Evolutionary conservation across 2,797 vertebrate genomes (phyloP), one percentile per base, ranked within the genome.

Genomic region (Lithobates sylvaticus): DNA sequence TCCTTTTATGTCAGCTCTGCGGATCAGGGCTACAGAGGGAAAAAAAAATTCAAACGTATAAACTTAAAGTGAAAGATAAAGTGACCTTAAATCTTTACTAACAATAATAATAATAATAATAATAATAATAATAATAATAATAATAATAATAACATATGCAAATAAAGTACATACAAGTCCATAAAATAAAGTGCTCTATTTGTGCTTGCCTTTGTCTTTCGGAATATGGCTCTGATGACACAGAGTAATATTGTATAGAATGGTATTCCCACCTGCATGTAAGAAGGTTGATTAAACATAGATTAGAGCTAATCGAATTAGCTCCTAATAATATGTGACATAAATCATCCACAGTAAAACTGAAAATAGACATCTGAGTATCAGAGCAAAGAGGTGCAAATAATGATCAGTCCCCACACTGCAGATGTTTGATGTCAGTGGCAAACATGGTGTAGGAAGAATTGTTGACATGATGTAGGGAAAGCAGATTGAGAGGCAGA

Each of bases 401-500:
- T 82, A 74, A 82, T 74, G 70, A 73, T 65, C 50, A 82, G 54
- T n/a, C 58, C n/a, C 18, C 23, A 42, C n/a, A 16, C 74, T 50
- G 74, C n/a, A 54, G 54, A 65, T n/a, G 54, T 34, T 42, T 73
- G 50, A 74, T 76, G 61, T 50, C 27, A 13, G 26, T 23, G 18
- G 70, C 69, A 81, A 81, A 72, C 79, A 81, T 29, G 15, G 23
- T 64, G 69, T 58, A 39, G 54, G n/a, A 64, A 26, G 64, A 84
- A 68, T 18, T 76, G 75, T 27, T 78, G 75, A 54, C 75, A 78
- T n/a, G 67, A 78, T 29, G 26, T 58, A 42, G 78, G 26, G 5
- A 71, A 65, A 73, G 76, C 75, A 72, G 34, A 84, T 78, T 73
- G 68, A 68, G 67, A 73, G 50, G 50, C 10, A 73, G 70, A 23